Evolutionary conservation across 2,888 invertebrate genomes (phyloP).

Genomic region (Macrostomum cliftonense): DNA sequence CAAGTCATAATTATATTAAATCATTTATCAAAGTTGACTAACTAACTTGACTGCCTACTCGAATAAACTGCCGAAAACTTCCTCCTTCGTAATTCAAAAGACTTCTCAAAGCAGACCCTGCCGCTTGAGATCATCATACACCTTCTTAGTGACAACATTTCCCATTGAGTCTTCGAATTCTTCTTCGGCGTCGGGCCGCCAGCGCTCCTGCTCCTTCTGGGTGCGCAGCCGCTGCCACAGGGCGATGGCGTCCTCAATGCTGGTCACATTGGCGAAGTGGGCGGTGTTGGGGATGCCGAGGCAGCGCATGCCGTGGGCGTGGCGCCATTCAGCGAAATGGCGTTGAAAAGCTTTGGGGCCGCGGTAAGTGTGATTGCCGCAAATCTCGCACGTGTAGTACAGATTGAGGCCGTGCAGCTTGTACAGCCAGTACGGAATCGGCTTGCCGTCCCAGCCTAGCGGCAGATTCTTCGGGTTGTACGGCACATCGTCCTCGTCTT

Average conservation of each 20-base stretch:
- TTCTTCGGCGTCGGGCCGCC: constrained; percentile 72
- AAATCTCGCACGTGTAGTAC: constrained; percentile 95
- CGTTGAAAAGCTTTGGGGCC: constrained; percentile 98
- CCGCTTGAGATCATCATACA: constrained; percentile 88
- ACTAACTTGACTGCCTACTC: too few relatives aligned
- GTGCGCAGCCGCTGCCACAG: constrained; percentile 93
- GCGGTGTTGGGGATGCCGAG: constrained; percentile 97
- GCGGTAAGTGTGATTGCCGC: constrained; percentile 92
- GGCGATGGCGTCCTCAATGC: constrained; percentile 91
- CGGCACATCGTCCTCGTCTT: constrained; percentile 71
- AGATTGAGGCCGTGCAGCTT: constrained; percentile 95
- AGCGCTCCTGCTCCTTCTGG: constrained; percentile 80
- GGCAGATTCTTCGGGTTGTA: constrained; percentile 99
- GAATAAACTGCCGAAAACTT: too few relatives aligned
- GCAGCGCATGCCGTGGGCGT: constrained; percentile 79
- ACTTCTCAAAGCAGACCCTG: constrained; percentile 83
- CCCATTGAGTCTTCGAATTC: constrained; percentile 96
- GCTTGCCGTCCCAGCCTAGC: constrained; percentile 73
- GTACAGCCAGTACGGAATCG: constrained; percentile 85
- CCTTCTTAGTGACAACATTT: constrained; percentile 94
- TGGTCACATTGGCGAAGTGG: constrained; percentile 97
- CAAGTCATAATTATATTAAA: too few relatives aligned
- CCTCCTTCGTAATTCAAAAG: too few relatives aligned
- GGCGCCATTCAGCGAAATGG: constrained; percentile 74
- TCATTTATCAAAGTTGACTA: too few relatives aligned